These are phyloP conservation scores for Melikaiella ostensackeni DNA, from an alignment of 2,888 invertebrate genomes.

Conservation along the genomic window DNA sequence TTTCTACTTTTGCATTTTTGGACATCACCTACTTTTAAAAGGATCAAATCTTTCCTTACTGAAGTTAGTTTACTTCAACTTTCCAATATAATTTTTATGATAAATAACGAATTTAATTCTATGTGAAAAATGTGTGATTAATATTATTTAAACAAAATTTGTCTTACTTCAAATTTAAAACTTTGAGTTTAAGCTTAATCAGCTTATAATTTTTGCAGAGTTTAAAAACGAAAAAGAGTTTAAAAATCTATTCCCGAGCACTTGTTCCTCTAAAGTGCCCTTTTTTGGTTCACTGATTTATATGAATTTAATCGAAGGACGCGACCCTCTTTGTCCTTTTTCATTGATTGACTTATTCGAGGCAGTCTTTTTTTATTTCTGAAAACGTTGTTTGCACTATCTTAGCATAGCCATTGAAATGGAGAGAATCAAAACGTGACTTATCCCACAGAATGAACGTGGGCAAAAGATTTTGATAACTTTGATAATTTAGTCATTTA, in stretches of 20 bases:
- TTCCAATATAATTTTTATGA: not conserved
- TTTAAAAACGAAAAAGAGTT: not conserved
- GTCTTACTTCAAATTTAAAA: too few species aligned
- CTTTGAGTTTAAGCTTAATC: not conserved
- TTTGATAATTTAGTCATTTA: conserved; percentile 18
- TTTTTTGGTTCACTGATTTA: conserved; percentile 21
- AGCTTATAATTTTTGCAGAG: not conserved
- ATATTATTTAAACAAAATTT: too few species aligned
- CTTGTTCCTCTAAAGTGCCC: conserved; percentile 1
- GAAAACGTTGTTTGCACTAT: conserved; percentile 5
- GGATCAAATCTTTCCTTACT: not conserved
- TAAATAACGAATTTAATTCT: not conserved
- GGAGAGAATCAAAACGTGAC: conserved; percentile 17
- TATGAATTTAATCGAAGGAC: conserved; percentile 20
- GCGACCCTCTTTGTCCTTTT: conserved; percentile 28
- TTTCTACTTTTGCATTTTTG: not conserved
- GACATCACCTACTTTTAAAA: not conserved
- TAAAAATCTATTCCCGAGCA: not conserved
- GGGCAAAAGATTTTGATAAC: not conserved
- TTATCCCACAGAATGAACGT: not conserved
- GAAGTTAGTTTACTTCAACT: not conserved
- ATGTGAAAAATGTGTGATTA: too few species aligned
- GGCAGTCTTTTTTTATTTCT: conserved; percentile 10
- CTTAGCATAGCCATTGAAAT: conserved; percentile 8
- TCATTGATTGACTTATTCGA: conserved; percentile 19